Base-by-base conservation (phyloP, 2,888 invertebrate genomes). In the Epinotia brunnichana region DNA sequence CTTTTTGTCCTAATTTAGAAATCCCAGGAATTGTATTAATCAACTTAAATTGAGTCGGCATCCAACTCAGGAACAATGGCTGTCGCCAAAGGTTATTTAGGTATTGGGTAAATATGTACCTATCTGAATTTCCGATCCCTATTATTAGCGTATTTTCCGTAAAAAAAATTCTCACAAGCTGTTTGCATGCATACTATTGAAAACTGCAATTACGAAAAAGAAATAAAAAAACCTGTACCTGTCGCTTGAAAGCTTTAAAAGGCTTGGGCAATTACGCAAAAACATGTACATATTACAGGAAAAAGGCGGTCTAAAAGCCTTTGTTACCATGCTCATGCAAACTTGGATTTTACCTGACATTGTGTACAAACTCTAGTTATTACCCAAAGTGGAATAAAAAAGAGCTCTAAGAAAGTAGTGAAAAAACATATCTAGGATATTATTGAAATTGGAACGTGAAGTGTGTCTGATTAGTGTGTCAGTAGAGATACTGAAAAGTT, bases 271-370 rank as follows among this genome's bases (percentile, higher is more conserved):
- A 71, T 71, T 71, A 66, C 66, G 54, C 54, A 44, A 53, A 60
- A 67, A 71, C 60, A 67, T 54, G 41, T 60, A 66, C 53, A 53
- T 64, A 59, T 70, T 70, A 70, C 63, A 39, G n/a, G 13, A 15
- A 63, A 70, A 63, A 70, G 63, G 57, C 64, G 48, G 48, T 39
- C 29, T 56, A 64, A 70, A 57, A 48, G 17, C 48, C 39, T 63
- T 64, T 64, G 64, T 64, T 15, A 35, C 19, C 7, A 15, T 39
- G 9, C 15, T 24, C 51, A 59, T 64, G 70, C 70, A 64, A 64
- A 41, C 64, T 59, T 21, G 15, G 10, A 5, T 64, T 63, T 41
- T 15, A 41, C 39, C 24, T 57, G n/a, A 7, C 39, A 51, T 51
- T 15, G 24, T 41, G 13, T 41, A 41, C 19, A 39, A 21, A 51